phyloP scores from a whole-genome alignment of 2,113 vertebrate species.

The Serilophus lunatus region DNA sequence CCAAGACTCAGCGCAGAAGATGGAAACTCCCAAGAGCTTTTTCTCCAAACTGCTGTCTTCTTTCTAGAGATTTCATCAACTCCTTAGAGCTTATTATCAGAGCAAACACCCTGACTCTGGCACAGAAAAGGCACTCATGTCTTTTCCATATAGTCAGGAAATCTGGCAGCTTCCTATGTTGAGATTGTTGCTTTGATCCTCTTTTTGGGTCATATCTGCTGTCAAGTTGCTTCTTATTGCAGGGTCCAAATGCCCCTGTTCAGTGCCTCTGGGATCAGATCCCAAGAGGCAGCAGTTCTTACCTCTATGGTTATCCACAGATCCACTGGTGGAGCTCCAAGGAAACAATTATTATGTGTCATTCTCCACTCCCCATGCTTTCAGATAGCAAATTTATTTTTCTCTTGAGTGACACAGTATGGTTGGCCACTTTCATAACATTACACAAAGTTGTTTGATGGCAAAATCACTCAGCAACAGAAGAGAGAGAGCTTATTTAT shows the following conservation, averaged over 20 bases:
- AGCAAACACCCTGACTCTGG: not conserved
- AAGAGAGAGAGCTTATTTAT: not conserved
- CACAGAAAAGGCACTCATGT: not conserved
- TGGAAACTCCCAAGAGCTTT: not conserved
- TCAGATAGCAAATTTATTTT: not conserved
- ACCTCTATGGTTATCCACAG: not conserved
- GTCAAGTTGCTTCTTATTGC: not conserved
- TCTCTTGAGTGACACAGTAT: not conserved
- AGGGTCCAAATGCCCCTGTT: not conserved
- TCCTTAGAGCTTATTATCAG: not conserved
- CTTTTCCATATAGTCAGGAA: not conserved
- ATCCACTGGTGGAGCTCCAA: not conserved
- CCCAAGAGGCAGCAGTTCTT: not conserved
- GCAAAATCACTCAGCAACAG: not conserved
- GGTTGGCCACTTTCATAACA: not conserved
- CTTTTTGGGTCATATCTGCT: not conserved
- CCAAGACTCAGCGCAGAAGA: not conserved
- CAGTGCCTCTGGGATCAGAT: not conserved
- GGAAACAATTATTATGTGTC: not conserved
- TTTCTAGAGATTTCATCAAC: not conserved
- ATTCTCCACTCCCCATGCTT: not conserved
- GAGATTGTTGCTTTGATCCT: not conserved
- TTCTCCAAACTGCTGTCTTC: not conserved
- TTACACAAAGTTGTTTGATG: not conserved
- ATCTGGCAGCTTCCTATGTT: not conserved